Evolutionary conservation across 2,113 vertebrate genomes (phyloP).

Genomic region (Puntigrus tetrazona): DNA sequence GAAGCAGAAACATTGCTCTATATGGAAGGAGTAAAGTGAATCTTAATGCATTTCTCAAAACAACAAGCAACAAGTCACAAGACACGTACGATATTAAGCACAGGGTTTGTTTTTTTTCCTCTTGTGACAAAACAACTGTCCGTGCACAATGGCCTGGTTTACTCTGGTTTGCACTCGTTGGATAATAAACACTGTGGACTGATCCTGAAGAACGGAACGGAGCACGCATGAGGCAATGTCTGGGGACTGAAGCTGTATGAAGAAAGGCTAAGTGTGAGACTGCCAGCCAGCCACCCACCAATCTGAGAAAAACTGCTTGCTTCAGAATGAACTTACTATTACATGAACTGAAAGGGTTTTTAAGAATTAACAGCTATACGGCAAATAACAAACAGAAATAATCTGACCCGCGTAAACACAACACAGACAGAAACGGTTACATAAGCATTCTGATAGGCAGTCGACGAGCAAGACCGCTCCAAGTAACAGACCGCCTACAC

Average conservation of each 20-base stretch:
- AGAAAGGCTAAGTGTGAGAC: conserved; percentile 1
- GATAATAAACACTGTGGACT: neutral
- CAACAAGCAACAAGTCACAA: neutral
- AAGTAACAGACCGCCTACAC: conserved; percentile 2
- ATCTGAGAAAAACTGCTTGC: neutral
- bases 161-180: neutral
- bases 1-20: no score
- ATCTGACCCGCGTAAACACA: neutral
- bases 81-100: neutral
- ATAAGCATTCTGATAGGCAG: neutral
- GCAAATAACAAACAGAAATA: neutral
- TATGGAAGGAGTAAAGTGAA: neutral
- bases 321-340: neutral
- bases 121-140: neutral
- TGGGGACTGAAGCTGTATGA: neutral
- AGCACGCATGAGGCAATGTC: conserved; percentile 23
- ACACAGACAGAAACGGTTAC: conserved; percentile 28
- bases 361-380: neutral
- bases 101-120: no score
- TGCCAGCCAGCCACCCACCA: neutral
- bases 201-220: neutral
- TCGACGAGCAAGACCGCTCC: neutral
- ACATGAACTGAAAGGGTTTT: neutral
- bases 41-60: neutral
- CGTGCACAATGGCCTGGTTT: conserved; percentile 10